phyloP scores from a whole-genome alignment of 2,797 vertebrate genomes.

The Anabas testudineus region DNA sequence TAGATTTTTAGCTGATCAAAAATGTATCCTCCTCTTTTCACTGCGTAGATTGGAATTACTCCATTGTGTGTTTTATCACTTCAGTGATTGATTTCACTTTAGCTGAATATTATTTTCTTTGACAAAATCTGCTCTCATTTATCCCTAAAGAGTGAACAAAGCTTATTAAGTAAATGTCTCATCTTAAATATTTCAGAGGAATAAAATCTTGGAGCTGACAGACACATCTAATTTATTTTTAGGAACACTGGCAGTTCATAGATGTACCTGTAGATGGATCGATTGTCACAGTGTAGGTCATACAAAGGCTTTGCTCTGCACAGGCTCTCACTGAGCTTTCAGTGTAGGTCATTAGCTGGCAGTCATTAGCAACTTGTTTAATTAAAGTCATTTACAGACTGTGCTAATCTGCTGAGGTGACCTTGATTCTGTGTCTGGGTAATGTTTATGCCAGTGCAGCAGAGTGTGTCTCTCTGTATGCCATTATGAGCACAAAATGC shows the following conservation, averaged over 20 bases:
- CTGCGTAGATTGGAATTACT: conserved; percentile 44
- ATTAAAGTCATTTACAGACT: conserved; percentile 84
- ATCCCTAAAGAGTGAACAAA: conserved; percentile 3
- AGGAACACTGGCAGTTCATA: neutral
- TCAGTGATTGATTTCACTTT: conserved; percentile 47
- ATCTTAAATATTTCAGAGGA: conserved; percentile 5
- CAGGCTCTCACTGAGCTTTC: conserved; percentile 50
- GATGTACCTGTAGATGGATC: conserved; percentile 18
- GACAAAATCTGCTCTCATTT: conserved; percentile 28
- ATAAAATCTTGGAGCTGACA: conserved; percentile 2
- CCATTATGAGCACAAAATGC: conserved; percentile 72
- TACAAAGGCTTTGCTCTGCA: conserved; percentile 44
- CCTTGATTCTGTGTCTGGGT: conserved; percentile 79
- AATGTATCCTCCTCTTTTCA: conserved; percentile 51
- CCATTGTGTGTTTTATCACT: conserved; percentile 42
- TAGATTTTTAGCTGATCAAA: conserved; percentile 70
- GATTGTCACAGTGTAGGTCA: conserved; percentile 28
- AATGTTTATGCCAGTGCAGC: conserved; percentile 75
- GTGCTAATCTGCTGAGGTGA: conserved; percentile 82
- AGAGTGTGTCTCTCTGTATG: conserved; percentile 67
- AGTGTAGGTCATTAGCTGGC: conserved; percentile 78
- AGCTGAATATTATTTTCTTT: conserved; percentile 36
- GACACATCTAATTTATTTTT: conserved; percentile 16
- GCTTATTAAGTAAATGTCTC: conserved; percentile 8
- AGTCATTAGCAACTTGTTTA: conserved; percentile 83